Evolutionary conservation across 2,113 vertebrate species (phyloP).

Genomic region (Chaenogobius annularis): DNA sequence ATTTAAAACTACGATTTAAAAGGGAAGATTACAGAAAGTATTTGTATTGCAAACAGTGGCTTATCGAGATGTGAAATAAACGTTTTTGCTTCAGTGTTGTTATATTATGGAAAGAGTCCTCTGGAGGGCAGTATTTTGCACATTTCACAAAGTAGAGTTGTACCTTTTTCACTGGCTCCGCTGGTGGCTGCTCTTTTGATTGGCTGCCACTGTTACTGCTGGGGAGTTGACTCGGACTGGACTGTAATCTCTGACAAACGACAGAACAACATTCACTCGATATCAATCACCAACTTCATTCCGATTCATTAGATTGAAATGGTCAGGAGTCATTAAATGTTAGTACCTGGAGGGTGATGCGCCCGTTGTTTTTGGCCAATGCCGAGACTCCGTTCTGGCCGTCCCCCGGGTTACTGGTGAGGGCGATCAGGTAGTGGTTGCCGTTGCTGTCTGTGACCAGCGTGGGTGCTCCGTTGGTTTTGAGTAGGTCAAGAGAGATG

Average conservation of each 20-base stretch:
- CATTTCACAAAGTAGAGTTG: neutral
- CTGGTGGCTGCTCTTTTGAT: constrained; percentile 67
- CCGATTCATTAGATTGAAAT: neutral
- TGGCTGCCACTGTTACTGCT: constrained; percentile 69
- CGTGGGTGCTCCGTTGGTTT: constrained; percentile 80
- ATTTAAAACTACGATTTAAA: no score
- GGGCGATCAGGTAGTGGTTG: constrained; percentile 90
- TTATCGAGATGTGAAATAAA: no score
- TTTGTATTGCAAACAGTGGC: no score
- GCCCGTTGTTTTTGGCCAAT: constrained; percentile 68
- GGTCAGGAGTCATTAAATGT: no score
- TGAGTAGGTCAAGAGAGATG: constrained; percentile 81
- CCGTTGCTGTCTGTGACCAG: constrained; percentile 87
- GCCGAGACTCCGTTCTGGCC: constrained; percentile 68
- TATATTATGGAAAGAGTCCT: no score
- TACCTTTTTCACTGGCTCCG: constrained; percentile 79
- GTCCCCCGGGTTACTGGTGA: constrained; percentile 82
- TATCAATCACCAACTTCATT: neutral
- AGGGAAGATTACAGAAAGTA: no score
- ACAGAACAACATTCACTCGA: neutral
- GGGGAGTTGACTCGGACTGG: constrained; percentile 78
- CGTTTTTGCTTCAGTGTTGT: no score
- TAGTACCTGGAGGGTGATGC: constrained; percentile 83
- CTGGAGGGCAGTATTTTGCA: neutral
- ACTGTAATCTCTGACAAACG: constrained; percentile 78